Conservation (phyloP, 2,797 vertebrate genomes). For the Coregonus ussuriensis region DNA sequence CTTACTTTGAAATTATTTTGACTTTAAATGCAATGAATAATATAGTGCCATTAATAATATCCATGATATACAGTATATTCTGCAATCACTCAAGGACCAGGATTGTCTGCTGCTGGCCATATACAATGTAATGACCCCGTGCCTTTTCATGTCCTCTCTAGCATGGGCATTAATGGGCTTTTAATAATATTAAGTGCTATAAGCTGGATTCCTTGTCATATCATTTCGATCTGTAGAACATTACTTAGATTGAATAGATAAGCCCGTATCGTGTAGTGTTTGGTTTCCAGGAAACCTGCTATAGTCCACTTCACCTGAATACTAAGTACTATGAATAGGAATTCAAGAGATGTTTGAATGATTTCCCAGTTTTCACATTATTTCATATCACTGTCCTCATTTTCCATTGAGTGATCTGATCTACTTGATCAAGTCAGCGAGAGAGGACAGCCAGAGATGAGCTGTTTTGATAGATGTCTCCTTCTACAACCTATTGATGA, state of each 20-base stretch:
- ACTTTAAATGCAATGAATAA: slow-evolving; percentile 48
- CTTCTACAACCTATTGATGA: slow-evolving; percentile 41
- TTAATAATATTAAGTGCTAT: slow-evolving; percentile 45
- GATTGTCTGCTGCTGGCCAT: slow-evolving; percentile 32
- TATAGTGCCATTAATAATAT: slow-evolving; percentile 47
- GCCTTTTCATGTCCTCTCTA: background rate
- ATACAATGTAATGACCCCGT: slow-evolving; percentile 22
- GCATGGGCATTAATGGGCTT: slow-evolving; percentile 43
- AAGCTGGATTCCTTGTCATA: background rate
- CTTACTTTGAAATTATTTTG: slow-evolving; percentile 34
- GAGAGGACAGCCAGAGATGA: background rate
- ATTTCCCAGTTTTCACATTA: background rate
- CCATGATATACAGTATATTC: slow-evolving; percentile 31
- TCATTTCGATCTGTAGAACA: background rate
- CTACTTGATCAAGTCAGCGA: background rate
- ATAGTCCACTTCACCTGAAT: background rate
- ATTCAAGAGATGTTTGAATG: background rate
- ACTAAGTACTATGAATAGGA: background rate
- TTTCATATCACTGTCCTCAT: background rate
- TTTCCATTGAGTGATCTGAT: background rate
- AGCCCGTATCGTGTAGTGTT: too few species aligned
- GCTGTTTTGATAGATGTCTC: background rate
- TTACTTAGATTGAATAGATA: background rate
- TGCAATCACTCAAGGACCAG: slow-evolving; percentile 38
- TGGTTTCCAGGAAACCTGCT: background rate